These are phyloP conservation scores for Eilema caniola DNA, from an alignment of 2,888 invertebrate species.

Conservation along the genomic window DNA sequence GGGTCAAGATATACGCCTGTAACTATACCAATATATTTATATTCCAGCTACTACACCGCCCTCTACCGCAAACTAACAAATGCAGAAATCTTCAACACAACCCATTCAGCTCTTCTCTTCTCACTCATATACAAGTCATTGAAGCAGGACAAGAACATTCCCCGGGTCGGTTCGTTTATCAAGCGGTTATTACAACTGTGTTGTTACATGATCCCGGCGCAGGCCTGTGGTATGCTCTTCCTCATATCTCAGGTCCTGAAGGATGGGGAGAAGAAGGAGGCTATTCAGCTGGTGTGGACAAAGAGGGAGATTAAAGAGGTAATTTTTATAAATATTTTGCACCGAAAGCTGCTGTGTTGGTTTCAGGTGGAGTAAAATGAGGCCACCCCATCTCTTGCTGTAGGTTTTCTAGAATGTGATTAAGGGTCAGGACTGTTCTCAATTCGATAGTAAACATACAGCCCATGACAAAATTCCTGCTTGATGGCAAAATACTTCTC, in stretches of 20 bases:
- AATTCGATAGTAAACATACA: too few relatives aligned
- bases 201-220: conserved; percentile 91
- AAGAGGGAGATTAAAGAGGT: conserved; percentile 72
- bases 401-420: not conserved
- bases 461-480: too few relatives aligned
- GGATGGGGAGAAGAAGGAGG: conserved; percentile 69
- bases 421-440: too few relatives aligned
- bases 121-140: conserved; percentile 95
- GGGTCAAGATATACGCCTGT: too few relatives aligned
- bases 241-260: conserved; percentile 90
- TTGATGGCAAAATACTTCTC: too few relatives aligned
- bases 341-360: too few relatives aligned
- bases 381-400: too few relatives aligned
- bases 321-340: not conserved
- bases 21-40: not conserved
- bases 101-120: conserved; percentile 92
- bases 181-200: conserved; percentile 89
- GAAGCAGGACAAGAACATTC: conserved; percentile 90
- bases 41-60: conserved; percentile 92
- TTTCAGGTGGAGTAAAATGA: too few relatives aligned
- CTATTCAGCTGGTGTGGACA: conserved; percentile 69
- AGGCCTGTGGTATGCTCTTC: conserved; percentile 94
- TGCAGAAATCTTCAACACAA: conserved; percentile 89
- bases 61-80: conserved; percentile 95
- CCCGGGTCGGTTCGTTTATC: conserved; percentile 93